Evolutionary conservation across 2,797 vertebrate genomes (phyloP).

Genomic region (Prunella strophiata): DNA sequence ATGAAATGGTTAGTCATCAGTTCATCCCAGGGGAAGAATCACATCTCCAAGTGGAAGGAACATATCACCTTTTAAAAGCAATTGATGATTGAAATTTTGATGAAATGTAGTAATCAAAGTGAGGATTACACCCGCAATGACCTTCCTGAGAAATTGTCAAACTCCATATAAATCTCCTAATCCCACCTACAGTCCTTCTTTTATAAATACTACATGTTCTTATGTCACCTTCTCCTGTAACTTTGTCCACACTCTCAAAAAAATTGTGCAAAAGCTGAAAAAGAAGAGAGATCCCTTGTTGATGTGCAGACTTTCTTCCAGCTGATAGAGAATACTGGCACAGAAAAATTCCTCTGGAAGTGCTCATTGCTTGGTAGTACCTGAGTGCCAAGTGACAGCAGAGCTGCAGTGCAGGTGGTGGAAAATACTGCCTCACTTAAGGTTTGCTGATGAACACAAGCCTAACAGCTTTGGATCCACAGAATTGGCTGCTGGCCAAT

Average conservation of each 20-base stretch:
- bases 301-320: background rate
- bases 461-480: conserved; percentile 11
- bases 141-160: conserved; percentile 17
- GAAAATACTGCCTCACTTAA: conserved; percentile 4
- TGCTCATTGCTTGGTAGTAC: background rate
- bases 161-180: background rate
- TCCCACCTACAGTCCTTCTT: conserved; percentile 4
- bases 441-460: conserved; percentile 17
- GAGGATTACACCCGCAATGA: background rate
- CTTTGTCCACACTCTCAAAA: conserved; percentile 16
- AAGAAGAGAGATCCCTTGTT: background rate
- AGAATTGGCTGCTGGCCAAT: conserved; percentile 22
- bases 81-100: conserved; percentile 46
- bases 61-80: conserved; percentile 12
- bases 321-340: background rate
- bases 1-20: conserved; percentile 39
- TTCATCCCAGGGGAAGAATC: conserved; percentile 20
- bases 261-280: background rate
- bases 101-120: conserved; percentile 12
- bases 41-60: conserved; percentile 24
- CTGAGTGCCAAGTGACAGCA: background rate
- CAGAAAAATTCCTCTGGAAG: background rate
- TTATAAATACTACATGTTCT: conserved; percentile 4
- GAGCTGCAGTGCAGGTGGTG: background rate
- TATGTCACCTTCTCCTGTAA: conserved; percentile 33